Evolutionary conservation across 1,140 invertebrate genomes (phyloP).

Genomic region (Nylanderia fulva): DNA sequence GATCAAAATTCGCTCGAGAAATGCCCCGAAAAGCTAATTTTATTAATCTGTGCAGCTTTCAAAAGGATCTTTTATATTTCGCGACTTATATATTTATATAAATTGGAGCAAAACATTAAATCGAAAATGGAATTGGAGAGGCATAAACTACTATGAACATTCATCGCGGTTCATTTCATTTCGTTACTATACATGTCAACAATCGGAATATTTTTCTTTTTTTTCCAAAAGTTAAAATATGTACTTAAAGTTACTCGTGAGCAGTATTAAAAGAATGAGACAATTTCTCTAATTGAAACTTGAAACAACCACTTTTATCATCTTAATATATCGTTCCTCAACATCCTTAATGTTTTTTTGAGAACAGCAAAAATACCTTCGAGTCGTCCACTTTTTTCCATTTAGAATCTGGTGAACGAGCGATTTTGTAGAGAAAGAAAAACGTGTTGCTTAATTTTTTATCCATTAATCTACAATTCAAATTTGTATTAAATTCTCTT

Average conservation of each 20-base stretch:
- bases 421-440: neutral
- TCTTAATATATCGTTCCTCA: neutral
- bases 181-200: neutral
- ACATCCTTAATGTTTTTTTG: neutral
- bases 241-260: constrained; percentile 48
- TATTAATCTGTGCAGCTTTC: neutral
- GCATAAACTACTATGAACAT: constrained; percentile 21
- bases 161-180: neutral
- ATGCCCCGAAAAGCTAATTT: constrained; percentile 27
- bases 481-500: neutral
- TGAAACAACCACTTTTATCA: no score
- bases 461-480: neutral
- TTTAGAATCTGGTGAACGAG: neutral
- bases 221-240: constrained; percentile 37
- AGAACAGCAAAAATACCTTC: neutral
- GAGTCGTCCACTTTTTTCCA: neutral
- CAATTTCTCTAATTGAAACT: constrained; percentile 24
- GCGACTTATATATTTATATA: neutral
- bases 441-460: neutral
- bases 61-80: neutral
- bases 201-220: neutral
- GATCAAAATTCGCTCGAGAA: constrained; percentile 43
- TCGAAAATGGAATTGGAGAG: constrained; percentile 26
- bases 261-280: constrained; percentile 35
- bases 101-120: constrained; percentile 35